Conservation (phyloP, 2,797 vertebrate genomes). For the Alauda arvensis region DNA sequence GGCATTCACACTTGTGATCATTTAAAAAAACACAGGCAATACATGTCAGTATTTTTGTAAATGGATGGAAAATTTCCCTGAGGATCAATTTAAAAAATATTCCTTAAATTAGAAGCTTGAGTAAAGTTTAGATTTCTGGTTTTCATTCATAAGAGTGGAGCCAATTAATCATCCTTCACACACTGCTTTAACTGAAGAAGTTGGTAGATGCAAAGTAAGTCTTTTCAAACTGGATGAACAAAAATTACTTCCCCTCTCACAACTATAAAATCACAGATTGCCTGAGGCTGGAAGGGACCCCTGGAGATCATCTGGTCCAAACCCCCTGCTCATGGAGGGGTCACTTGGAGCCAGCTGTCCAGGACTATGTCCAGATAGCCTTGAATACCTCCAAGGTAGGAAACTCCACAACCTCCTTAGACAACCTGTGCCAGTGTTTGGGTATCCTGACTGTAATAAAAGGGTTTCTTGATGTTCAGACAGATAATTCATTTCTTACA, state of each 20-base stretch:
- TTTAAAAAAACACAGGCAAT: background rate
- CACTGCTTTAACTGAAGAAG: background rate
- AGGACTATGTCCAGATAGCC: background rate
- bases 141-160: background rate
- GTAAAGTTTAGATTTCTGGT: background rate
- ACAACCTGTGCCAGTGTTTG: background rate
- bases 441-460: background rate
- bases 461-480: background rate
- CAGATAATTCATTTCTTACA: background rate
- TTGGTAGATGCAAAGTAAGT: background rate
- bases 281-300: background rate
- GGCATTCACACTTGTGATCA: background rate
- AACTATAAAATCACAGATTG: background rate
- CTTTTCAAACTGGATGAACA: background rate
- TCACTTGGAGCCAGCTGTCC: background rate
- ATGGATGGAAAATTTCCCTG: background rate
- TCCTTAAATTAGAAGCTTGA: background rate
- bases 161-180: background rate
- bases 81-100: background rate
- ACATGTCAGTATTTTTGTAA: background rate
- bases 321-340: fast-evolving
- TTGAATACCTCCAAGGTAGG: background rate
- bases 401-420: background rate
- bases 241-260: background rate
- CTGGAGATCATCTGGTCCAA: background rate